Conservation (phyloP, 2,113 vertebrate genomes). For the Beaufortia kweichowensis region DNA sequence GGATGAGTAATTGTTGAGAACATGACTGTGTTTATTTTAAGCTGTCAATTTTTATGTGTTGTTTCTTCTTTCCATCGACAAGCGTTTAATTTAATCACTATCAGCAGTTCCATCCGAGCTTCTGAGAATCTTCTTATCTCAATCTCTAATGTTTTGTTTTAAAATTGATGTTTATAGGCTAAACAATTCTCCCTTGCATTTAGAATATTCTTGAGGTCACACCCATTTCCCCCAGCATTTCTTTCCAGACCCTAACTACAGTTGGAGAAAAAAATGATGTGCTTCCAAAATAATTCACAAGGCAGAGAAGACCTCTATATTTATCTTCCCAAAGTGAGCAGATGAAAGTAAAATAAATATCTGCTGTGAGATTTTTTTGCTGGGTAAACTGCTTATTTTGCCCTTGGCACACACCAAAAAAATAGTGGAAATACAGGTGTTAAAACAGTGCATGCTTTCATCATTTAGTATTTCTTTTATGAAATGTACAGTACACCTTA, state of each 20-base stretch:
- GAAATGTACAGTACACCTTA: conserved; percentile 24
- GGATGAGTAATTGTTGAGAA: background rate
- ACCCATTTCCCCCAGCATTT: conserved; percentile 19
- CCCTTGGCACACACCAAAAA: conserved; percentile 17
- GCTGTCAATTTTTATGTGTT: background rate
- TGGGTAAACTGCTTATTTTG: conserved; percentile 9
- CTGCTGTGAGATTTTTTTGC: conserved; percentile 24
- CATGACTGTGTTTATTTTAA: background rate
- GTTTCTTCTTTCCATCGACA: background rate
- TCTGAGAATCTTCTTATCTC: background rate
- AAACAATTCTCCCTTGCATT: conserved; percentile 39
- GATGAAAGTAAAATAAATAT: conserved; percentile 23
- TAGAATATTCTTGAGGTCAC: background rate
- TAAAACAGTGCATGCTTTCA: conserved; percentile 30
- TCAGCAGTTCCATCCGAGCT: background rate
- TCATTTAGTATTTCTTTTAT: conserved; percentile 31
- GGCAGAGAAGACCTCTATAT: background rate
- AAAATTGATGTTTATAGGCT: conserved; percentile 43
- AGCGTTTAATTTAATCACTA: background rate
- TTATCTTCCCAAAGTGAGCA: background rate
- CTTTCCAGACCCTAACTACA: conserved; percentile 59
- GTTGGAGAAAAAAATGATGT: background rate
- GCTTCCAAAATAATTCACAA: conserved; percentile 24
- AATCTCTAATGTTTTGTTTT: conserved; percentile 28
- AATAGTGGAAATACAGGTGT: background rate